Percentiles rank a stretch among this genome's conserved stretches.
These are phyloP conservation scores for Drymodes brunneopygia DNA, from an alignment of 2,113 vertebrate species.

Conservation along the genomic window DNA sequence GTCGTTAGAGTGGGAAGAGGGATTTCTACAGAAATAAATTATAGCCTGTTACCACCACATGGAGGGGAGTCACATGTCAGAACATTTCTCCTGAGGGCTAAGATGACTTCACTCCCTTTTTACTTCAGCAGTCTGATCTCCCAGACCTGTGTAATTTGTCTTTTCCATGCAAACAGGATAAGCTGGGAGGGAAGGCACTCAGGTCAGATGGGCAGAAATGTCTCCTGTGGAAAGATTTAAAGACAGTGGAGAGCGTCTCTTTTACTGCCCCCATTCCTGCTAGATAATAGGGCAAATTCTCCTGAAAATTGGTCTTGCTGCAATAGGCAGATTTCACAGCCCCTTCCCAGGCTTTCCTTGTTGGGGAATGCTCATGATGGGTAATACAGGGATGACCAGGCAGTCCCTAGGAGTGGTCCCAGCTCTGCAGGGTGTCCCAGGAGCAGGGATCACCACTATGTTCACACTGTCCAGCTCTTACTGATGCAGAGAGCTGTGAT, in stretches of 20 bases:
- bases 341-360: background rate
- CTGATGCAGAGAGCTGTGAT: background rate
- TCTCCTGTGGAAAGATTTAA: background rate
- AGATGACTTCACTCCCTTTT: background rate
- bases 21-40: conserved; percentile 37
- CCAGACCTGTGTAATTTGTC: background rate
- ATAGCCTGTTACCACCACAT: background rate
- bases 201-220: background rate
- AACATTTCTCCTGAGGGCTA: background rate
- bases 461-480: background rate
- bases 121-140: background rate
- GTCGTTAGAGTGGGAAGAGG: background rate
- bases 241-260: background rate
- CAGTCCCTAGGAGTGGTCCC: background rate
- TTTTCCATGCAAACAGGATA: background rate
- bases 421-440: background rate
- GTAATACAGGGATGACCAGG: background rate
- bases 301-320: background rate
- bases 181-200: background rate
- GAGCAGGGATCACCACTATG: background rate
- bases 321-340: background rate
- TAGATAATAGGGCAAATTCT: background rate
- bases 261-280: background rate
- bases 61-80: background rate
- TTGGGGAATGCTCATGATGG: background rate